phyloP scores from a whole-genome alignment of 2,113 vertebrate genomes.

The Mustela nigripes region DNA sequence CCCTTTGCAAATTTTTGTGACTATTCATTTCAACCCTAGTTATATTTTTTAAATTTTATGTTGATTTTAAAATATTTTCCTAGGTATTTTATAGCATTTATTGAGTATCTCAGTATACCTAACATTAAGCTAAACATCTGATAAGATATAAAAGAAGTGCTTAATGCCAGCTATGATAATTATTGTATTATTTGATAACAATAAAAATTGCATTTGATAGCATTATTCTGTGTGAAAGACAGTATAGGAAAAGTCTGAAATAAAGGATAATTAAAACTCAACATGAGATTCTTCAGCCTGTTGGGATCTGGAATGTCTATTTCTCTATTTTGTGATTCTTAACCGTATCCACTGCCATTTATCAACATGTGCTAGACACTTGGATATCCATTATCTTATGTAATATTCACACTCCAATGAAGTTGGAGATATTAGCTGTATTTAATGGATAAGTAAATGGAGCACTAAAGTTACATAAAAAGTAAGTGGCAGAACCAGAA shows the following conservation, averaged over 20 bases:
- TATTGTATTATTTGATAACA: background rate
- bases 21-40: background rate
- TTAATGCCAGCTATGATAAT: background rate
- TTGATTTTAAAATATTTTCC: background rate
- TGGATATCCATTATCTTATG: background rate
- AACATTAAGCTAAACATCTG: background rate
- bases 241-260: background rate
- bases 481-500: slow-evolving; percentile 23
- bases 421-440: background rate
- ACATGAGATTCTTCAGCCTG: background rate
- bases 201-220: background rate
- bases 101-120: background rate
- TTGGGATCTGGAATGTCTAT: background rate
- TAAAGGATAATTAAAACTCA: slow-evolving; percentile 15
- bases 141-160: background rate
- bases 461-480: background rate
- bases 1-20: background rate
- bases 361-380: background rate
- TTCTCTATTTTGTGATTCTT: slow-evolving; percentile 42
- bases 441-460: slow-evolving; percentile 31
- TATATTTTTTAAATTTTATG: background rate
- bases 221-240: background rate
- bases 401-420: slow-evolving; percentile 5
- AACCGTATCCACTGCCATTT: background rate
- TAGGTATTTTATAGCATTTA: background rate